A percentile compares a stretch with the other conserved stretches of the same genome.
phyloP scores from a whole-genome alignment of 2,113 vertebrate genomes.

The Cichladusa arquata region DNA sequence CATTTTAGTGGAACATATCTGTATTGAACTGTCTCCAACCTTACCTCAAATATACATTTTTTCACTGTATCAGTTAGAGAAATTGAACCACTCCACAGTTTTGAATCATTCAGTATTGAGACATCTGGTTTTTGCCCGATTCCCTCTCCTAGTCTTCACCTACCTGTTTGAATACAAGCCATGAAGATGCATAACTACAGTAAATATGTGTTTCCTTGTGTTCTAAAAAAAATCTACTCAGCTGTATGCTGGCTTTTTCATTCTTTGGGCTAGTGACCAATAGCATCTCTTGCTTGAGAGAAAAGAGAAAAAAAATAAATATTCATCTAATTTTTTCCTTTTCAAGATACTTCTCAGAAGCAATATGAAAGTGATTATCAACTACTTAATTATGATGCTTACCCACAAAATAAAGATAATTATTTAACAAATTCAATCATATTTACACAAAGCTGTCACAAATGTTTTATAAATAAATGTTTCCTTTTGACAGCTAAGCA shows the following conservation, averaged over 20 bases:
- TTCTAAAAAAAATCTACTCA: not conserved
- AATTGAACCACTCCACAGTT: not conserved
- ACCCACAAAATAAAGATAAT: not conserved
- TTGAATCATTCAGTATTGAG: not conserved
- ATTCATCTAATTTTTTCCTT: not conserved
- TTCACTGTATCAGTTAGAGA: not conserved
- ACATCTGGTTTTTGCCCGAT: not conserved
- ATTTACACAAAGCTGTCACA: not conserved
- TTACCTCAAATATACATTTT: not conserved
- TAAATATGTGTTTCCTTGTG: not conserved
- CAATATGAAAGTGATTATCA: not conserved
- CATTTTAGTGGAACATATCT: not conserved
- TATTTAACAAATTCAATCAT: not conserved
- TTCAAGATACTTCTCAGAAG: not conserved
- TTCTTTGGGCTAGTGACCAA: not conserved
- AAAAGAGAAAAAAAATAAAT: not conserved
- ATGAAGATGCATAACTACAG: not conserved
- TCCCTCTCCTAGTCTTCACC: not conserved
- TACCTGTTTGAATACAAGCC: not conserved
- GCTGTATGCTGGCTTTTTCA: not conserved
- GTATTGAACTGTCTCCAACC: not conserved
- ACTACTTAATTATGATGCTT: not conserved
- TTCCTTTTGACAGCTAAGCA: not conserved
- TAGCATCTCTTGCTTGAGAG: not conserved
- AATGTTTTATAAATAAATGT: not conserved